Conservation (phyloP, 1,140 invertebrate genomes). For the Drosophila fuyamai region DNA sequence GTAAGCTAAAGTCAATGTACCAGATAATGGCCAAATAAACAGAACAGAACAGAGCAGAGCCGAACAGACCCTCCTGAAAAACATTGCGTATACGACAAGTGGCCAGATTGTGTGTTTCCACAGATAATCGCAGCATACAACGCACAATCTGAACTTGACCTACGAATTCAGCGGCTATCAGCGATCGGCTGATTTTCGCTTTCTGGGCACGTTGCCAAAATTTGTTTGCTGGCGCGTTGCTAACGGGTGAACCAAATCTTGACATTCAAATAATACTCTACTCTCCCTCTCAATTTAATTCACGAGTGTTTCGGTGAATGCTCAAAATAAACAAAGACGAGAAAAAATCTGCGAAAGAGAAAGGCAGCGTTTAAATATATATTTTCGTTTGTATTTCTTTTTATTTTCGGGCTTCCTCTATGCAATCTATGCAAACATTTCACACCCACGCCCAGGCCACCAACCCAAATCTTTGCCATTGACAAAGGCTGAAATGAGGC, state of each 20-base stretch:
- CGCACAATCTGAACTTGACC: constrained; percentile 58
- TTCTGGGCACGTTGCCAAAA: constrained; percentile 47
- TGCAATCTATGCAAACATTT: constrained; percentile 54
- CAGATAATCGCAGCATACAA: constrained; percentile 10
- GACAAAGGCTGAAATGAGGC: constrained; percentile 13
- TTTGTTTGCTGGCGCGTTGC: constrained; percentile 18
- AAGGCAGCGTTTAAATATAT: constrained; percentile 39
- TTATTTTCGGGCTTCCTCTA: constrained; percentile 18
- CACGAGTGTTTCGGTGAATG: constrained; percentile 2
- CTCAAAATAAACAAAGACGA: constrained; percentile 44
- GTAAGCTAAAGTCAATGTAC: constrained; percentile 36
- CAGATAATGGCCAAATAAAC: constrained; percentile 9
- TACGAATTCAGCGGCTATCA: constrained; percentile 33
- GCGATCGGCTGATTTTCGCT: constrained; percentile 8
- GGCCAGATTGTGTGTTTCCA: not conserved
- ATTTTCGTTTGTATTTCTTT: constrained; percentile 15
- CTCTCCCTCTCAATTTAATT: constrained; percentile 28
- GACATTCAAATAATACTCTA: constrained; percentile 12
- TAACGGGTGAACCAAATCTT: constrained; percentile 20
- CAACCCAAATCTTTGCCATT: constrained; percentile 60
- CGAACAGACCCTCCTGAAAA: not conserved
- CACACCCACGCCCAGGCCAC: constrained; percentile 22
- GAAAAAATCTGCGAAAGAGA: constrained; percentile 19
- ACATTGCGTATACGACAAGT: constrained; percentile 27
- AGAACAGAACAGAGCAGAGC: not conserved